These are phyloP conservation scores for Acrobasis suavella DNA, from an alignment of 2,888 invertebrate genomes.

Conservation along the genomic window DNA sequence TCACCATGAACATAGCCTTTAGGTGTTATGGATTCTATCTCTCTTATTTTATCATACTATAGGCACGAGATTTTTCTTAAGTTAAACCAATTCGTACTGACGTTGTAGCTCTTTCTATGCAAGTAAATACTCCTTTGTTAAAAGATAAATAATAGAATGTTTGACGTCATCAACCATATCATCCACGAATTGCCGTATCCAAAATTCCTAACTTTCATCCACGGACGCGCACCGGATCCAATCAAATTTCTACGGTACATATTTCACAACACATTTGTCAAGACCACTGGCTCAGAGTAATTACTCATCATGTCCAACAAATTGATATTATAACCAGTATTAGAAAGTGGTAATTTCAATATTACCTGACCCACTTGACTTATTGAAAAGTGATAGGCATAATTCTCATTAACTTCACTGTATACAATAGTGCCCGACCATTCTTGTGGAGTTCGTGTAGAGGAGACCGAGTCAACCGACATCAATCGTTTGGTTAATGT, in stretches of 20 bases:
- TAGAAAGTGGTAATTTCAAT: constrained; percentile 53
- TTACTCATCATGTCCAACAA: constrained; percentile 71
- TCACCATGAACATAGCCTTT: too few species aligned
- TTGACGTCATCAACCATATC: too few species aligned
- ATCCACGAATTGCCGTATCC: constrained; percentile 5
- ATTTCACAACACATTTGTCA: constrained; percentile 76
- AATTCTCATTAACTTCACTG: constrained; percentile 14
- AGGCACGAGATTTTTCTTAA: too few species aligned
- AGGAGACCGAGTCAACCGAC: too few species aligned
- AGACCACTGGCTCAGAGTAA: constrained; percentile 65
- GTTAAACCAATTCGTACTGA: too few species aligned
- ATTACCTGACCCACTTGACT: constrained; percentile 43
- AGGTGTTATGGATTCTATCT: too few species aligned
- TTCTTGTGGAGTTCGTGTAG: constrained; percentile 62
- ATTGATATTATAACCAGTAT: constrained; percentile 70
- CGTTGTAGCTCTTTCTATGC: too few species aligned
- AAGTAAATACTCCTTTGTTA: too few species aligned
- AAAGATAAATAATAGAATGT: too few species aligned
- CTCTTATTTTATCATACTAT: too few species aligned
- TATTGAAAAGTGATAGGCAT: constrained; percentile 30
- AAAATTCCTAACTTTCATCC: constrained; percentile 12
- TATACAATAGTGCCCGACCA: constrained; percentile 36
- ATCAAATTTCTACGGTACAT: constrained; percentile 72
- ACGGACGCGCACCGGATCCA: constrained; percentile 52
- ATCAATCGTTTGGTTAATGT: neutral